A percentile compares a stretch with the other conserved stretches of the same genome.
Evolutionary conservation across 2,113 vertebrate genomes (phyloP).

Genomic region (Piliocolobus tephrosceles): DNA sequence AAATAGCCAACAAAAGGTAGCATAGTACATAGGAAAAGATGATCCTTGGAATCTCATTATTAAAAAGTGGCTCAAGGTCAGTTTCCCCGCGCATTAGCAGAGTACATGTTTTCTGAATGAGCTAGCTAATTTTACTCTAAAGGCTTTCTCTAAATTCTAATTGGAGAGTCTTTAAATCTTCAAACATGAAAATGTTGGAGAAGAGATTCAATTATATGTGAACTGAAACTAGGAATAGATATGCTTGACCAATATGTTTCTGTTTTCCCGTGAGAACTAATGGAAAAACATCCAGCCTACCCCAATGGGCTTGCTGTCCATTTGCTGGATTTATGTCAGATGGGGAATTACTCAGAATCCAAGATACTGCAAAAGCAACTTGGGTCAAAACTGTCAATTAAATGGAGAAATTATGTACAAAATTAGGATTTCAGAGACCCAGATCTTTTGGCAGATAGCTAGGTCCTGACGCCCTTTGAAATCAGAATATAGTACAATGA

Average conservation of each 20-base stretch:
- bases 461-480: slow-evolving; percentile 53
- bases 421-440: slow-evolving; percentile 76
- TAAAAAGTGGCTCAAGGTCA: slow-evolving; percentile 59
- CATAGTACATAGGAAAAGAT: neutral
- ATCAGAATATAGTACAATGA: slow-evolving; percentile 46
- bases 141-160: slow-evolving; percentile 36
- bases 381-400: slow-evolving; percentile 79
- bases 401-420: slow-evolving; percentile 69
- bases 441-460: slow-evolving; percentile 55
- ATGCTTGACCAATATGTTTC: slow-evolving; percentile 26
- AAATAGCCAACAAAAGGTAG: slow-evolving; percentile 31
- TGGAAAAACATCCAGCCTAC: slow-evolving; percentile 29
- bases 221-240: slow-evolving; percentile 40
- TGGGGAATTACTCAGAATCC: slow-evolving; percentile 61
- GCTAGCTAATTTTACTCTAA: slow-evolving; percentile 48
- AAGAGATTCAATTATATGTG: slow-evolving; percentile 49
- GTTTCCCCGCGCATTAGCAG: slow-evolving; percentile 28
- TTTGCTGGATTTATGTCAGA: slow-evolving; percentile 73
- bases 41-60: slow-evolving; percentile 56
- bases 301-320: neutral
- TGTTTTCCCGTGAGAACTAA: slow-evolving; percentile 21
- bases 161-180: slow-evolving; percentile 54
- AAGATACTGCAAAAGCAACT: slow-evolving; percentile 30
- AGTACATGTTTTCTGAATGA: slow-evolving; percentile 42
- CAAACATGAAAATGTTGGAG: neutral